A percentile compares a stretch with the other conserved stretches of the same genome.
Evolutionary conservation across 2,113 vertebrate species (phyloP).

Genomic region (Heterochromis multidens): DNA sequence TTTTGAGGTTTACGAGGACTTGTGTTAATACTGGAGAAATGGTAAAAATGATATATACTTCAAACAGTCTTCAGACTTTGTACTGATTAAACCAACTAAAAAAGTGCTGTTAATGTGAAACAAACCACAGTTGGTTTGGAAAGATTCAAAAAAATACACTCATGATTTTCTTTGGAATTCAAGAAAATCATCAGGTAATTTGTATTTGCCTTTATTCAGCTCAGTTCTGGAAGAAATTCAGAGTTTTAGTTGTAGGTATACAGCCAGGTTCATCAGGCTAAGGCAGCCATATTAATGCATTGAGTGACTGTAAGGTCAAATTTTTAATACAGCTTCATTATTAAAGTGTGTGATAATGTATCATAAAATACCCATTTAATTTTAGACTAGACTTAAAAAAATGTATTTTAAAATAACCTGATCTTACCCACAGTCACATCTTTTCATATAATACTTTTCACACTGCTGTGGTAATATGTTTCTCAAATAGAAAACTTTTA

Average conservation of each 20-base stretch:
- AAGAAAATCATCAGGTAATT: neutral
- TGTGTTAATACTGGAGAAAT: neutral
- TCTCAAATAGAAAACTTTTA: accelerated
- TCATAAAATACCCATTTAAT: neutral
- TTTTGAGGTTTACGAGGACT: neutral
- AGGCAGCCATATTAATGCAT: neutral
- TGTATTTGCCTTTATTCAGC: neutral
- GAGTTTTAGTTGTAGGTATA: accelerated
- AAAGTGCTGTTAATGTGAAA: neutral
- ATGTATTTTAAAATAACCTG: neutral
- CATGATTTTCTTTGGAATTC: too few species aligned
- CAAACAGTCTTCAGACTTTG: neutral
- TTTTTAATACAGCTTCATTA: neutral
- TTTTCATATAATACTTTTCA: neutral
- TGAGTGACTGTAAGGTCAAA: accelerated
- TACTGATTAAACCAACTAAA: neutral
- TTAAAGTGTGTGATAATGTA: neutral
- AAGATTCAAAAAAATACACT: neutral
- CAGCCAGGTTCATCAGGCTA: neutral
- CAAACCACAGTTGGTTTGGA: too few species aligned
- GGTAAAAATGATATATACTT: accelerated
- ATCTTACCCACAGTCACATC: neutral
- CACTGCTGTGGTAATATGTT: neutral
- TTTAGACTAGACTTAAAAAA: neutral
- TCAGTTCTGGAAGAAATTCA: neutral